A percentile compares a stretch with the other conserved stretches of the same genome.
These are phyloP conservation scores for Raja brachyura DNA, from an alignment of 2,113 vertebrate species.

Conservation along the genomic window DNA sequence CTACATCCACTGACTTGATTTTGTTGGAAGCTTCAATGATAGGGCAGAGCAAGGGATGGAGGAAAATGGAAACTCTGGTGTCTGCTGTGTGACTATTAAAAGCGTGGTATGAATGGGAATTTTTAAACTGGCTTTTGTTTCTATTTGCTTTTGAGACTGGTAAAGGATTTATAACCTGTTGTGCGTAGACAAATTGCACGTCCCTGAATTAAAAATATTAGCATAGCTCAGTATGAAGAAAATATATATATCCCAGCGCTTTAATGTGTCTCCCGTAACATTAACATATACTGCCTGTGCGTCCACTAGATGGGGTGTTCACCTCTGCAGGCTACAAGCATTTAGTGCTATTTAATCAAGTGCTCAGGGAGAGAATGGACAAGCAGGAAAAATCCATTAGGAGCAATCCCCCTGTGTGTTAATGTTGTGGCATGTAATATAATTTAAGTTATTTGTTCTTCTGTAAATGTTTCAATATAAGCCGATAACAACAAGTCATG, in stretches of 20 bases:
- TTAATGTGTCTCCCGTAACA: constrained; percentile 1
- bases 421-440: background rate
- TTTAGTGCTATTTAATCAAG: constrained; percentile 27
- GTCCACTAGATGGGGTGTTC: background rate
- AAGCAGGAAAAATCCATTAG: background rate
- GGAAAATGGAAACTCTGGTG: background rate
- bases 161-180: constrained; percentile 26
- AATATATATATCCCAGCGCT: constrained; percentile 19
- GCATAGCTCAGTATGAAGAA: constrained; percentile 23
- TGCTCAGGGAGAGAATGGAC: background rate
- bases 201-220: constrained; percentile 22
- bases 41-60: background rate
- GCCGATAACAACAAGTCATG: background rate
- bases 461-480: constrained; percentile 14
- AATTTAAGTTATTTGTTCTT: constrained; percentile 29
- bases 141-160: constrained; percentile 25
- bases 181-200: constrained; percentile 30
- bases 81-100: background rate
- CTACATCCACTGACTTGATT: background rate
- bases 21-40: background rate
- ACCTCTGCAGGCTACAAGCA: background rate
- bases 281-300: constrained; percentile 24
- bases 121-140: constrained; percentile 24
- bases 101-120: constrained; percentile 13
- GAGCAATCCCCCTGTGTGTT: background rate